Evolutionary conservation across 2,888 invertebrate genomes (phyloP), one percentile per base, ranked within the genome.

Genomic region (Pterobdella sp.): DNA sequence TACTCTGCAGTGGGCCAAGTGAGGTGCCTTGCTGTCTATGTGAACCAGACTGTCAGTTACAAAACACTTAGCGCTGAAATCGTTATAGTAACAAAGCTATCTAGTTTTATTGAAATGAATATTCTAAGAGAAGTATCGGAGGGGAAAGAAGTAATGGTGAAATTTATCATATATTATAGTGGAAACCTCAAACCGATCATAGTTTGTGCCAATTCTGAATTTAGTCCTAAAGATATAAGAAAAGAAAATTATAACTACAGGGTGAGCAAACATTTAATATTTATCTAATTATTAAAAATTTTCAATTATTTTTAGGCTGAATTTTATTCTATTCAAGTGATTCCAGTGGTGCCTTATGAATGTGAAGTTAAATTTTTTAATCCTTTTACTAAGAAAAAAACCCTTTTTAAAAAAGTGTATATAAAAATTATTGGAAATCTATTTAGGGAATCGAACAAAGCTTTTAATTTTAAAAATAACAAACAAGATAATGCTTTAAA

Each of bases 181-280:
- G 69, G 69, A 34, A 69, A 69, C 32, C 52, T 49, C 1, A 26
- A 26, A 52, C 69, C 69, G 14, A 52, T 49, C 32, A n/a, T 69
- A 22, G 10, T 69, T 32, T 69, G 69, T n/a, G 69, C 29, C 42
- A 52, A 52, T 37, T 26, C 42, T 3, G 26, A 26, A 31, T 49
- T 69, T 29, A 37, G 7, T 2, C 69, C 69, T 7, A 32, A 49
- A 22, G 49, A 69, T 14, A 26, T 69, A 7, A 29, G 49, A 26
- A 32, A 42, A 49, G 42, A 65, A 31, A 34, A 32, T 31, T 18
- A 7, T 2, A 65, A 3, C 4, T 34, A 65, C 14, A 7, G 66
- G 35, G 66, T 65, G 29, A 65, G 29, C n/a, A 10, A 7, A 63
- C 7, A n/a, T 63, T 63, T 26, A 31, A 65, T 65, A 32, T 29